Evolutionary conservation across 2,797 vertebrate genomes (phyloP).

Genomic region (Rhabdophis nuchalis): DNA sequence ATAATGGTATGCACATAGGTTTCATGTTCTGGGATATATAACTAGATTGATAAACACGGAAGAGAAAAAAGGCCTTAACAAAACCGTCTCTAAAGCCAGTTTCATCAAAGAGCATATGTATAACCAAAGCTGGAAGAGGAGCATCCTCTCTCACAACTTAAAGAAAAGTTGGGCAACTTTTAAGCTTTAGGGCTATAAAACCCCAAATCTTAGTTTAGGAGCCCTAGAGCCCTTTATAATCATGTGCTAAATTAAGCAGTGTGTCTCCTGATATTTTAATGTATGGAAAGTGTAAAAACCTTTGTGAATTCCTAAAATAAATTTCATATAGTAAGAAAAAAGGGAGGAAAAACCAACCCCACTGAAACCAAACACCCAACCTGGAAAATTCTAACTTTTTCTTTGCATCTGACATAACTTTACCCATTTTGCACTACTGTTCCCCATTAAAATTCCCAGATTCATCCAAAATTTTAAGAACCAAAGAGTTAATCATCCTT

Average conservation of each 20-base stretch:
- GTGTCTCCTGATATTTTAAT: background rate
- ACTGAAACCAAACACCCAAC: background rate
- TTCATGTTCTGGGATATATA: background rate
- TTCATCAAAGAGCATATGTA: background rate
- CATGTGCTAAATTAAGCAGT: background rate
- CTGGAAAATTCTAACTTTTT: background rate
- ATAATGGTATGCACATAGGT: background rate
- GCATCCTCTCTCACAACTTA: background rate
- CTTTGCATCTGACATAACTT: background rate
- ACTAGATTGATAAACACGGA: background rate
- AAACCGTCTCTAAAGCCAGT: background rate
- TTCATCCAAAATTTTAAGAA: background rate
- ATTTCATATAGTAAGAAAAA: background rate
- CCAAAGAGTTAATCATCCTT: background rate
- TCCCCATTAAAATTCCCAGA: background rate
- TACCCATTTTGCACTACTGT: background rate
- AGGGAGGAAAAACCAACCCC: background rate
- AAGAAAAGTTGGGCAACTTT: background rate
- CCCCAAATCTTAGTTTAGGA: background rate
- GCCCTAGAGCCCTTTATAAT: background rate
- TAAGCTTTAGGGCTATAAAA: background rate
- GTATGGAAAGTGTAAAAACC: background rate
- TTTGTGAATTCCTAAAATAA: background rate
- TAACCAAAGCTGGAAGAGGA: background rate
- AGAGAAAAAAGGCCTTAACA: background rate